A percentile compares a stretch with the other conserved stretches of the same genome.
Evolutionary conservation across 2,888 invertebrate genomes (phyloP).

Genomic region (Hirtodrosophila alboralis): DNA sequence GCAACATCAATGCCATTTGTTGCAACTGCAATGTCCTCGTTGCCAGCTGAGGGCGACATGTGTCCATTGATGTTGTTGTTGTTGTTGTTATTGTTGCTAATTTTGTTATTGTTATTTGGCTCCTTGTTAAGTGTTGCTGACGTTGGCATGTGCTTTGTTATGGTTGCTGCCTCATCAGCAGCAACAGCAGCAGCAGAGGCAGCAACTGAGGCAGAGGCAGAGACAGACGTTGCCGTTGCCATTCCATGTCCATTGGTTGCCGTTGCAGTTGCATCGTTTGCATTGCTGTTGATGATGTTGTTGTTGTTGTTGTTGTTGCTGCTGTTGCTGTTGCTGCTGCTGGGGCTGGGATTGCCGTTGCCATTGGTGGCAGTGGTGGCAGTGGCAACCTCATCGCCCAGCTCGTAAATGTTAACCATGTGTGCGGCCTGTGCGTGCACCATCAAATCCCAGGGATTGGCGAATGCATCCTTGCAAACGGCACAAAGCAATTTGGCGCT

Average conservation of each 20-base stretch:
- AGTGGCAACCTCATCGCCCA: constrained; percentile 84
- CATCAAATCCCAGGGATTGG: constrained; percentile 89
- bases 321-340: constrained; percentile 35
- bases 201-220: constrained; percentile 11
- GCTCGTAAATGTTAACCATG: constrained; percentile 89
- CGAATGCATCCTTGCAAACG: constrained; percentile 88
- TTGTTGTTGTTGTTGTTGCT: constrained; percentile 38
- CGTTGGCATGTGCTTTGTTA: constrained; percentile 66
- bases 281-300: constrained; percentile 40
- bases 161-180: constrained; percentile 54
- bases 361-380: constrained; percentile 47
- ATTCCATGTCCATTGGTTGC: constrained; percentile 57
- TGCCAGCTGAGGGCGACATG: constrained; percentile 49
- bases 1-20: constrained; percentile 52
- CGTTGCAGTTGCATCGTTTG: constrained; percentile 44
- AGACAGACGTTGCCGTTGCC: constrained; percentile 4
- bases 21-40: constrained; percentile 20
- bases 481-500: constrained; percentile 86
- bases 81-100: constrained; percentile 68
- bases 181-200: constrained; percentile 24
- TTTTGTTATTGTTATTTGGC: constrained; percentile 77
- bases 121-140: constrained; percentile 75
- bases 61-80: constrained; percentile 55
- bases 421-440: constrained; percentile 89
- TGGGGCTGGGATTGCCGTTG: constrained; percentile 41